Conservation (phyloP, 2,888 invertebrate species). For the Drosophila cognata region DNA sequence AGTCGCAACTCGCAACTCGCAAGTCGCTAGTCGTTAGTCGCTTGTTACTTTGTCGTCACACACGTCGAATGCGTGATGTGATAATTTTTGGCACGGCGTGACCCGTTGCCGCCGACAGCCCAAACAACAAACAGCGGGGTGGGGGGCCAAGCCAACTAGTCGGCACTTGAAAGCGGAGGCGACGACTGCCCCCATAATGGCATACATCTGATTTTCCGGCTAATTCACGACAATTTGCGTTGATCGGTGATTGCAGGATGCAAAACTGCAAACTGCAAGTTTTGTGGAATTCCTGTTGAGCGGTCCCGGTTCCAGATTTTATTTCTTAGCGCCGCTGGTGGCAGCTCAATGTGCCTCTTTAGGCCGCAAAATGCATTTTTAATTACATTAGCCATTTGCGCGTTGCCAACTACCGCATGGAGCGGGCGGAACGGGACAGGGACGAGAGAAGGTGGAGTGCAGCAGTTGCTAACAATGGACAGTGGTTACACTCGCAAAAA, state of each 20-base stretch:
- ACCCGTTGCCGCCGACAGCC: slow-evolving; percentile 28
- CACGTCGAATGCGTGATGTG: slow-evolving; percentile 80
- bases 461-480: slow-evolving; percentile 31
- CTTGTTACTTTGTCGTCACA: slow-evolving; percentile 40
- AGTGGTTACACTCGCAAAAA: neutral
- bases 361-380: slow-evolving; percentile 74
- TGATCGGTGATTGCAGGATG: slow-evolving; percentile 66
- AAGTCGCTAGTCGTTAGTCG: slow-evolving; percentile 15
- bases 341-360: slow-evolving; percentile 63
- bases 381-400: slow-evolving; percentile 78
- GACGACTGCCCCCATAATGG: slow-evolving; percentile 56
- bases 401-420: slow-evolving; percentile 40
- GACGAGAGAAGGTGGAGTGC: neutral
- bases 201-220: slow-evolving; percentile 62
- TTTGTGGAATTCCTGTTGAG: slow-evolving; percentile 29
- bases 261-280: slow-evolving; percentile 13
- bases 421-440: neutral
- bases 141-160: slow-evolving; percentile 4
- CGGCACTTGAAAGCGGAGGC: slow-evolving; percentile 68
- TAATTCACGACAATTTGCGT: slow-evolving; percentile 77
- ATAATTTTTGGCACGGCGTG: slow-evolving; percentile 74
- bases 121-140: neutral
- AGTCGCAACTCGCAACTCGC: slow-evolving; percentile 6
- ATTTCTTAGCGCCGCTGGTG: slow-evolving; percentile 26
- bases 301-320: slow-evolving; percentile 6